phyloP scores from a whole-genome alignment of 1,140 invertebrate species.

The Helicoverpa zea region DNA sequence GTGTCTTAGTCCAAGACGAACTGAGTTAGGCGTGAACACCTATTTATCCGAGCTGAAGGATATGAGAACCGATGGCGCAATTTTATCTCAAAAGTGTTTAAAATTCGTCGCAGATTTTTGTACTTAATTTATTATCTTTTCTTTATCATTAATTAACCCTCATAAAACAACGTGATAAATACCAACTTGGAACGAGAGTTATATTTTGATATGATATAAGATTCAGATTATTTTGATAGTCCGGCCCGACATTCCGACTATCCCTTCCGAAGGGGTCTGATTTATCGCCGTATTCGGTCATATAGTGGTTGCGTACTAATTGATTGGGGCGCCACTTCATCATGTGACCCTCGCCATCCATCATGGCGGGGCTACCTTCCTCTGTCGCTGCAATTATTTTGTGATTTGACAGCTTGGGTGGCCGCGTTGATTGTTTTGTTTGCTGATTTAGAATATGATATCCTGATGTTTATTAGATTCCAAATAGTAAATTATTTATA shows the following conservation, averaged over 20 bases:
- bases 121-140: too few species aligned
- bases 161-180: too few species aligned
- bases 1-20: too few species aligned
- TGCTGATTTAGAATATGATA: neutral
- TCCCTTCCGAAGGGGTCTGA: slow-evolving; percentile 2
- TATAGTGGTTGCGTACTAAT: slow-evolving; percentile 62
- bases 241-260: slow-evolving; percentile 2
- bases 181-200: too few species aligned
- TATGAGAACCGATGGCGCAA: too few species aligned
- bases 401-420: slow-evolving; percentile 7
- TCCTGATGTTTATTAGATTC: too few species aligned
- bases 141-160: too few species aligned
- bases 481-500: too few species aligned
- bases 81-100: too few species aligned
- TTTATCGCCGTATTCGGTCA: slow-evolving; percentile 37
- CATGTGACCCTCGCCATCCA: slow-evolving; percentile 65
- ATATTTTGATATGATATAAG: neutral
- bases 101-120: too few species aligned
- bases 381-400: slow-evolving; percentile 14
- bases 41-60: too few species aligned
- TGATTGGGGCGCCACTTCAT: slow-evolving; percentile 73
- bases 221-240: neutral
- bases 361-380: slow-evolving; percentile 52
- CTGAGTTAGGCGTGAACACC: too few species aligned
- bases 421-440: neutral